Base-by-base conservation (phyloP, 2,113 vertebrate genomes). In the Dicerorhinus sumatrensis region DNA sequence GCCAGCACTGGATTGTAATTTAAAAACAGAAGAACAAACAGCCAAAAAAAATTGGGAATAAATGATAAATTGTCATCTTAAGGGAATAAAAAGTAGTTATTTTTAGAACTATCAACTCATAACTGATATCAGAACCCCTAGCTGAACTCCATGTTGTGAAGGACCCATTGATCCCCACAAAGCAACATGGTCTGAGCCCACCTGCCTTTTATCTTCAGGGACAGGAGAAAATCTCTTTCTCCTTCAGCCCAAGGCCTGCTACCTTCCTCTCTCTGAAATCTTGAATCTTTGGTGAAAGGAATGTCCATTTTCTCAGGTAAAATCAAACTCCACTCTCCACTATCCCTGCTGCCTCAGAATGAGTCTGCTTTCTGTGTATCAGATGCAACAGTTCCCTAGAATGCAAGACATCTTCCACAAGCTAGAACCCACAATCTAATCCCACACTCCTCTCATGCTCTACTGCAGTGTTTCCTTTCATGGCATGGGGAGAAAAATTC, bases 111-210 rank as follows among this genome's bases (percentile, higher is more conserved):
- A 18, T 39, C 2, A 2, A 23, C 29, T 39, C 11, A 54, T 33
- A 63, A 80, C 5, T 42, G 33, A 4, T 29, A 60, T 48, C 1
- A 6, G 39, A 39, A 11, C 5, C 31, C 75, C 48, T 33, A 31
- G 14, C 12, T 60, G 3, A 85, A 56, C 25, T 36, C 27, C 27
- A 39, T 29, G 56, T 3, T 8, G 7, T 46, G 8, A 54, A 70
- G n/a, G n/a, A 36, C 1, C 8, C 3, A 36, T 3, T 36, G 63
- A 36, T 79, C 0, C 10, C 6, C 23, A 62, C 11, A 39, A 46
- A 72, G 16, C 10, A 62, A 16, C 6, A 36, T 16, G 25, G 33
- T 29, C 16, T 6, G 56, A 17, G 1, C 6, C 23, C 4, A 29
- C 33, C 9, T 21, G 12, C 1, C 1, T 9, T 56, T 89, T 25